phyloP scores from a whole-genome alignment of 2,888 invertebrate genomes.

The Apantesis nais region DNA sequence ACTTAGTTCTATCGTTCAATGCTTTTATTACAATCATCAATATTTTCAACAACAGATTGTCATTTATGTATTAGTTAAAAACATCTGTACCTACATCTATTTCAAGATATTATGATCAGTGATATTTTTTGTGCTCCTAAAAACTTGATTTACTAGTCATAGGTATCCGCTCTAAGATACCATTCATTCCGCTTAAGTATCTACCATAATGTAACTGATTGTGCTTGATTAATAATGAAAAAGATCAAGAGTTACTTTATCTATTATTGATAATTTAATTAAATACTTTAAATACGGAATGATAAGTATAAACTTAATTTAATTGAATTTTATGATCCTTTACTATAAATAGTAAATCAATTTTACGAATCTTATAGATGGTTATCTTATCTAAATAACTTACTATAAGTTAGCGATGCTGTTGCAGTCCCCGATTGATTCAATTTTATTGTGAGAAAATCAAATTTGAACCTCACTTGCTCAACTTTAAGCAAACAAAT shows the following conservation, averaged over 20 bases:
- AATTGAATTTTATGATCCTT: background rate
- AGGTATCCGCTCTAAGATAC: background rate
- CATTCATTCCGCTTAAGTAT: constrained; percentile 3
- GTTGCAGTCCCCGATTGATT: background rate
- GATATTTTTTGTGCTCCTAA: constrained; percentile 4
- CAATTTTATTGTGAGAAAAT: constrained; percentile 21
- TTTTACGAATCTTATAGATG: background rate
- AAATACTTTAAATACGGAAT: too few species aligned
- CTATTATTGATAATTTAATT: too few species aligned
- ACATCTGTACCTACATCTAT: background rate
- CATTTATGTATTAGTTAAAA: background rate
- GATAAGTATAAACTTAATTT: too few species aligned
- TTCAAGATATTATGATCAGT: background rate
- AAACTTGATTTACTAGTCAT: constrained; percentile 11
- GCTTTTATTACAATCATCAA: background rate
- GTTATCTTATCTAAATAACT: background rate
- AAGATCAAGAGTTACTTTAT: too few species aligned
- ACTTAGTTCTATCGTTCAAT: background rate
- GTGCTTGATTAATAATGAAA: background rate
- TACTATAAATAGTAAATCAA: background rate
- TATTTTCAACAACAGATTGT: background rate
- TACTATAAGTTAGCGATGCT: background rate
- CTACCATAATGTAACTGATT: background rate
- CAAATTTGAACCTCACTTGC: constrained; percentile 44
- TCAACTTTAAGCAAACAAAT: constrained; percentile 56